Evolutionary conservation across 2,797 vertebrate species (phyloP).

Genomic region (Setipinna tenuifilis): DNA sequence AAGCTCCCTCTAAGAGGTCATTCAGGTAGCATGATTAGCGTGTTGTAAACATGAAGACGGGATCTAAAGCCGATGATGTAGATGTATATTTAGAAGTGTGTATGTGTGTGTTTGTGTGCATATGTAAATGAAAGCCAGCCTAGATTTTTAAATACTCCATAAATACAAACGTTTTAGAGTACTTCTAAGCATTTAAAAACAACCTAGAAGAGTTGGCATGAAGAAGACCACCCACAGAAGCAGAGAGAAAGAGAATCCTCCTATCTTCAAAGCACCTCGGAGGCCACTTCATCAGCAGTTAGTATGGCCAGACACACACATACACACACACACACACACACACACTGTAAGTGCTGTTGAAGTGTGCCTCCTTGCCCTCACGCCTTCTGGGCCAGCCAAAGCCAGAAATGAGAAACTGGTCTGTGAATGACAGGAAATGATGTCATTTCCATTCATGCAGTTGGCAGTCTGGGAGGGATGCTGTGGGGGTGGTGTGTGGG

Average conservation of each 20-base stretch:
- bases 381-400: neutral
- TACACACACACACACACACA: too few species aligned
- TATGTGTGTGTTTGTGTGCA: neutral
- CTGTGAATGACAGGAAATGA: conserved; percentile 3
- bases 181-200: neutral
- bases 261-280: neutral
- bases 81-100: neutral
- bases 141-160: too few species aligned
- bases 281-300: conserved; percentile 1
- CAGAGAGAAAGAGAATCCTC: neutral
- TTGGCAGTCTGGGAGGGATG: neutral
- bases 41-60: neutral
- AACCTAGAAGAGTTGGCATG: too few species aligned
- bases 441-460: conserved; percentile 4
- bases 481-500: too few species aligned
- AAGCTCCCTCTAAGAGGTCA: neutral
- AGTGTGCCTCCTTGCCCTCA: neutral
- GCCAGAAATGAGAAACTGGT: neutral
- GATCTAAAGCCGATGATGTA: neutral
- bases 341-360: neutral
- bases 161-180: neutral
- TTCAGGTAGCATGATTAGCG: neutral
- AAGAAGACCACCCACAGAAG: neutral
- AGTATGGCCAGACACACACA: neutral
- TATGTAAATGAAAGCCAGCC: neutral